Percentiles rank a stretch among this genome's conserved stretches.
These are phyloP conservation scores for Vulpes lagopus DNA, from an alignment of 2,113 vertebrate species.

Conservation along the genomic window DNA sequence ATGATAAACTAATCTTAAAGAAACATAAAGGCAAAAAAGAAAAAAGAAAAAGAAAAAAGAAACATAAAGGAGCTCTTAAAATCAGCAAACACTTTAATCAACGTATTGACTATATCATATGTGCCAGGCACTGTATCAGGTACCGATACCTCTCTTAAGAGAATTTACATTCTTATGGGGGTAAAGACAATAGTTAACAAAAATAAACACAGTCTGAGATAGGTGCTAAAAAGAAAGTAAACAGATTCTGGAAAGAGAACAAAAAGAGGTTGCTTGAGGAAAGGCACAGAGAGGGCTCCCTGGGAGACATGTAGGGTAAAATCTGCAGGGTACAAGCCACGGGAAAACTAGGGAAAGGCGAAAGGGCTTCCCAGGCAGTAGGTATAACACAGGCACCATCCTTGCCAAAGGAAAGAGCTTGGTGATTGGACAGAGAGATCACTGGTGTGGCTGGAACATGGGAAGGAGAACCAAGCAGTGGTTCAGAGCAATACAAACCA, in stretches of 20 bases:
- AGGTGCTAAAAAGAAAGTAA: not conserved
- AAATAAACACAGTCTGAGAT: not conserved
- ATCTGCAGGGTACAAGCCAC: not conserved
- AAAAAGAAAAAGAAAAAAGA: not conserved
- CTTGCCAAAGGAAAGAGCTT: not conserved
- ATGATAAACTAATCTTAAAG: not conserved
- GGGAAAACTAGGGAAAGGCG: not conserved
- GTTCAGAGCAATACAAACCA: not conserved
- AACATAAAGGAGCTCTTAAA: not conserved
- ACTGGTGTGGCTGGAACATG: fast-evolving
- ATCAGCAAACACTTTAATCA: not conserved
- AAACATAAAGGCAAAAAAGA: not conserved
- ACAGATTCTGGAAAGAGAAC: not conserved
- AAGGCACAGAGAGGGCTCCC: not conserved
- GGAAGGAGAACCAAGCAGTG: not conserved
- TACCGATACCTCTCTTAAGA: not conserved
- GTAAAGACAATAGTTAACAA: not conserved
- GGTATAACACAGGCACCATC: not conserved
- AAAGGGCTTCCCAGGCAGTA: too few relatives aligned
- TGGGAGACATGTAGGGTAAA: not conserved
- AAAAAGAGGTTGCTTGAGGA: not conserved
- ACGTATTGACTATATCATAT: not conserved
- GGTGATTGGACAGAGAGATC: not conserved
- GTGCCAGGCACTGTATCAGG: not conserved
- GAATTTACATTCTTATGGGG: not conserved